Base-by-base conservation (phyloP, 1,140 invertebrate genomes). In the Megalonaias nervosa region DNA sequence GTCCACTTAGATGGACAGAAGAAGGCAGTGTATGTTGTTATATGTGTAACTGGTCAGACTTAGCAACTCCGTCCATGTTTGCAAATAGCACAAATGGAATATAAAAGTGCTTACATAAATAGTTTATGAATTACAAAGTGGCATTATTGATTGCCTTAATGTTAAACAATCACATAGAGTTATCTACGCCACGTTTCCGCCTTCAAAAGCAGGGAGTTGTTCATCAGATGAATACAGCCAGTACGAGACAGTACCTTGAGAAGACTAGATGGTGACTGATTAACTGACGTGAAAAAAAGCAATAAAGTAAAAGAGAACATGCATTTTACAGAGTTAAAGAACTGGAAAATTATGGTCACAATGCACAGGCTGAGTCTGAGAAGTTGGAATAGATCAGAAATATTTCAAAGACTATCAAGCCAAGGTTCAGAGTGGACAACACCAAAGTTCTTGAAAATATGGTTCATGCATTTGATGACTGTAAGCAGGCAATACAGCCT, bases 1-100 rank as follows among this genome's bases (percentile, higher is more conserved):
- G 59, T 73, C 55, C 59, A 59, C 11, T 65, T 26, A 61, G 23
- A 64, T 62, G 71, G 71, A 13, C 55, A 64, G 19, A 64, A 55
- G 26, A 65, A 73, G 62, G 71, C 48, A 48, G 71, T 62, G 16
- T n/a, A 26, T 15, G 71, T 61, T 73, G 70, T 13, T 55, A 64
- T 66, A 19, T n/a, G 68, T 59, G 55, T 48, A 67, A 56, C 56
- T n/a, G 38, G 21, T 75, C 73, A 60, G 61, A 67, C 16, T n/a
- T n/a, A n/a, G n/a, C n/a, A 26, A 26, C 26, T 26, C 26, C 2
- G 26, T 2, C 26, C 26, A 26, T 26, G 26, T 26, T 26, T 26
- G 26, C 1, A 26, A 26, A 26, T 26, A 26, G 26, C 26, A 26
- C 26, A 26, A 26, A 26, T 26, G 2, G 26, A 26, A 26, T 26